Base-by-base conservation (phyloP, 2,888 invertebrate genomes). In the Dicycla oo region DNA sequence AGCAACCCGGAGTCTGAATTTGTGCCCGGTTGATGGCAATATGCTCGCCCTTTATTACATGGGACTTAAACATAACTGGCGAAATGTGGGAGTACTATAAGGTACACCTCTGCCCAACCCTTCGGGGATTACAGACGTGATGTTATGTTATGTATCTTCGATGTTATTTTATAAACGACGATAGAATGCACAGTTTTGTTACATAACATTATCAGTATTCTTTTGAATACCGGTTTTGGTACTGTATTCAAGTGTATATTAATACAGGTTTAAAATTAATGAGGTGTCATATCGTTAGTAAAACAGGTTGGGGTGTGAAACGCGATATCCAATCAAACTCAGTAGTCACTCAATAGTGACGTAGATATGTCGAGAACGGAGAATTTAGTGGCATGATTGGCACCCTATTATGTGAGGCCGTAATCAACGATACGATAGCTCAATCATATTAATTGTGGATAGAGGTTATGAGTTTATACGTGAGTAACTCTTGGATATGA, bases 351-450 rank as follows among this genome's bases (percentile, higher is more conserved):
- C 10, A 45, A 23, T 30, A 30, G 40, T 54, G 75, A 54, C 11
- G 53, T 13, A 38, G 45, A 7, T 73, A 45, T 13, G 20, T 40
- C 40, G 15, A 40, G 45, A n/a, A 45, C 30, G 34, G 38, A 47
- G 20, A 66, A 51, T 23, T 40, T 20, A 1, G 3, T 3, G n/a
- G n/a, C 43, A 5, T 49, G 43, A 65, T 57, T 66, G 57, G 43
- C 43, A 56, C 10, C 13, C 6, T 7, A 47, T 30, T 53, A 60
- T 26, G 8, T 56, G 20, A 13, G 30, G 10, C 18, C 2, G 18
- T 26, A 10, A 72, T 75, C 34, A 63, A 30, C 18, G 53, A 38
- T 38, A 18, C 11, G 13, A 43, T 26, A 62, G 26, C 30, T 18
- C 30, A 15, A 40, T 51, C 5, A 69, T 20, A 43, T 43, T 26